Conservation (phyloP, 2,113 vertebrate genomes). For the human region DNA sequence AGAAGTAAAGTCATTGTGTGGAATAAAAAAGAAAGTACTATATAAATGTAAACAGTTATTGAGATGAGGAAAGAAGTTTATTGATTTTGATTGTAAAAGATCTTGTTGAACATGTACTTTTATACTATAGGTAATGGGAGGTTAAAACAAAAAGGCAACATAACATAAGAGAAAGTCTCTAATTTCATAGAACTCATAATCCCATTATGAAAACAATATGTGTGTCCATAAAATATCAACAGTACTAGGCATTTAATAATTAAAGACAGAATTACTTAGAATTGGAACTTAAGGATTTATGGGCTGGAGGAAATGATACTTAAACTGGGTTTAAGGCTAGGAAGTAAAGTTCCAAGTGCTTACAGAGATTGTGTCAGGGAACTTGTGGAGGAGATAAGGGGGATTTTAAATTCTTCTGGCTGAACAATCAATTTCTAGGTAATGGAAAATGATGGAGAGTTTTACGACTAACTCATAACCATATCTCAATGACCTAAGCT, state of each 20-base stretch:
- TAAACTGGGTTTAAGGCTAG: not conserved
- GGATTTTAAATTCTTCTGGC: not conserved
- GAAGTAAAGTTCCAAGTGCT: not conserved
- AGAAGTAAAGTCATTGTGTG: not conserved
- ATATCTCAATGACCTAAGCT: not conserved
- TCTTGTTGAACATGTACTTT: not conserved
- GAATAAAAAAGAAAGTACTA: not conserved
- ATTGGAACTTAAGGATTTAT: not conserved
- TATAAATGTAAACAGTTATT: conserved; percentile 3
- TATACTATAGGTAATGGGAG: not conserved
- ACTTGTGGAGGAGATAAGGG: not conserved
- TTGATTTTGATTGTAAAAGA: not conserved
- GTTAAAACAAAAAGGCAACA: not conserved
- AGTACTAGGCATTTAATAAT: not conserved
- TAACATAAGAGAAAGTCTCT: not conserved
- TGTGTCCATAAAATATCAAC: not conserved
- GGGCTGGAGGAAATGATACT: not conserved
- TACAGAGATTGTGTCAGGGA: not conserved
- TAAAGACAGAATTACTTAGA: not conserved
- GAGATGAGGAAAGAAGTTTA: not conserved
- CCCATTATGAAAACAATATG: not conserved
- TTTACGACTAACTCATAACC: not conserved
- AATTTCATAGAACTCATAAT: not conserved
- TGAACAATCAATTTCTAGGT: not conserved
- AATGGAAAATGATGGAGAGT: not conserved